These are phyloP conservation scores for Moxostoma hubbsi DNA, from an alignment of 2,797 vertebrate species.

Conservation along the genomic window DNA sequence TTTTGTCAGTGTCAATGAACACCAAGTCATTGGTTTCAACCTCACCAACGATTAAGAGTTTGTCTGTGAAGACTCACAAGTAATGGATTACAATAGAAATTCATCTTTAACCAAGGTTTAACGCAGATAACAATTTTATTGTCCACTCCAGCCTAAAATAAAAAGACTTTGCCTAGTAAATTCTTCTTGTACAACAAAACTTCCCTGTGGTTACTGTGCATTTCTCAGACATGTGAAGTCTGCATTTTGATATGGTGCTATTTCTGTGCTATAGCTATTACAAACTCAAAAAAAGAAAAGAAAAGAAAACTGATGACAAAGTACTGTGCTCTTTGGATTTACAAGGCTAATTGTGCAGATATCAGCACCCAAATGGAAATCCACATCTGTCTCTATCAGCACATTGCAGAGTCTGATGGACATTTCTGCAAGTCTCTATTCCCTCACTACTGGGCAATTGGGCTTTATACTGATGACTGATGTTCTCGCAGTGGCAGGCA, in stretches of 20 bases:
- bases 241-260: background rate
- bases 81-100: background rate
- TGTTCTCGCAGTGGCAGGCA: slow-evolving; percentile 55
- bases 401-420: slow-evolving; percentile 65
- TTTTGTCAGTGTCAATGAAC: slow-evolving; percentile 91
- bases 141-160: slow-evolving; percentile 85
- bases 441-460: slow-evolving; percentile 42
- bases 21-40: slow-evolving; percentile 89
- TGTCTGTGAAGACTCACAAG: slow-evolving; percentile 66
- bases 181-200: too few relatives aligned
- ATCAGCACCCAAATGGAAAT: slow-evolving; percentile 37
- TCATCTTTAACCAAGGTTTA: slow-evolving; percentile 83
- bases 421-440: slow-evolving; percentile 55
- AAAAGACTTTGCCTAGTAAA: background rate
- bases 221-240: too few relatives aligned
- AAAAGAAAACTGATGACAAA: slow-evolving; percentile 27
- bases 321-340: slow-evolving; percentile 55
- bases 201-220: too few relatives aligned
- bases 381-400: slow-evolving; percentile 51
- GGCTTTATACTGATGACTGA: slow-evolving; percentile 57
- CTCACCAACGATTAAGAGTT: slow-evolving; percentile 80
- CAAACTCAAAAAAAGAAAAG: slow-evolving; percentile 33
- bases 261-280: background rate
- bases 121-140: slow-evolving; percentile 83
- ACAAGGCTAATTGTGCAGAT: slow-evolving; percentile 42